Conservation (phyloP, 53 echinoderm and acorn worm genomes). For the Mesocentrotus franciscanus region DNA sequence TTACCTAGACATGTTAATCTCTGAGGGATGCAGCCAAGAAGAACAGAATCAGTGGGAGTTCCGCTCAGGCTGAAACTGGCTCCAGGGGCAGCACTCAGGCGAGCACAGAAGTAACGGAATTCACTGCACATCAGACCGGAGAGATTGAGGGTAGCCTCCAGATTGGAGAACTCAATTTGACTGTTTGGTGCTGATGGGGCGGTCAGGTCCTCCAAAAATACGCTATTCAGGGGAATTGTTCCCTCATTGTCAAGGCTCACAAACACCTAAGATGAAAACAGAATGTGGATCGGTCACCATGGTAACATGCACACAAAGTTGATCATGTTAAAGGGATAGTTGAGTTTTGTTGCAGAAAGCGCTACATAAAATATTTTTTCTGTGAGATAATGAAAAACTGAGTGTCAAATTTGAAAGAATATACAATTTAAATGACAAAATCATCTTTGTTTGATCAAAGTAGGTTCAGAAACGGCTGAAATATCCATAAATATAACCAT, state of each 20-base stretch:
- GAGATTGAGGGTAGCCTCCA: conserved; percentile 75
- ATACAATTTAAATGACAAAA: too few relatives aligned
- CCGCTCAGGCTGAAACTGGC: conserved; percentile 59
- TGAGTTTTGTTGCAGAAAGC: too few relatives aligned
- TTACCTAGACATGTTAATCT: background rate
- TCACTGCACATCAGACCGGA: conserved; percentile 68
- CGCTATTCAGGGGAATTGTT: background rate
- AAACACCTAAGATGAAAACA: conserved; percentile 46
- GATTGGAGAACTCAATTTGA: conserved; percentile 62
- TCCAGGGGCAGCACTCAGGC: conserved; percentile 35
- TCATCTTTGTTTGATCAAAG: too few relatives aligned
- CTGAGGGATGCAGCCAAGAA: conserved; percentile 18
- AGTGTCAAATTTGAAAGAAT: too few relatives aligned
- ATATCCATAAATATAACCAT: too few relatives aligned
- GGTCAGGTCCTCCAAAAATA: background rate
- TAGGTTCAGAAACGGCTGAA: too few relatives aligned
- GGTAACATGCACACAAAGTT: too few relatives aligned
- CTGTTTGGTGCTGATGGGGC: conserved; percentile 38
- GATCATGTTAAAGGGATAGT: too few relatives aligned
- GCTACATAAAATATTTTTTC: too few relatives aligned
- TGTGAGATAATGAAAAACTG: too few relatives aligned
- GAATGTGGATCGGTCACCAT: background rate
- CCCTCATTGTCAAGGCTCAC: conserved; percentile 33
- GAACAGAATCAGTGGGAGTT: conserved; percentile 47
- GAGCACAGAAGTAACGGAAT: conserved; percentile 76